Conservation (phyloP, 1,140 invertebrate species). For the Drosophila albomicans region DNA sequence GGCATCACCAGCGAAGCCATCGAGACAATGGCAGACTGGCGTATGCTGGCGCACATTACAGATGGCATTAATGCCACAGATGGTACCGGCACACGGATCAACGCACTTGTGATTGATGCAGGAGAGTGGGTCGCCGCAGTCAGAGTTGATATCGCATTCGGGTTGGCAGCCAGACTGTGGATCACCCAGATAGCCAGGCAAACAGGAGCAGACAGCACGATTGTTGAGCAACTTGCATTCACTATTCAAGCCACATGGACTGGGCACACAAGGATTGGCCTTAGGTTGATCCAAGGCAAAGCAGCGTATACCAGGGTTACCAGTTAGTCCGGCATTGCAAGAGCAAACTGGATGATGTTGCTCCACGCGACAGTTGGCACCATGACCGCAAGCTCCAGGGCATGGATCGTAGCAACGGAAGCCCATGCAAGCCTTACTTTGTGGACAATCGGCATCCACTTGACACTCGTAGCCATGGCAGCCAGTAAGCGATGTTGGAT, state of each 20-base stretch:
- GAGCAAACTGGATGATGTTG: slow-evolving; percentile 91
- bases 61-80: slow-evolving; percentile 91
- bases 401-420: slow-evolving; percentile 92
- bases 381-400: slow-evolving; percentile 91
- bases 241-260: slow-evolving; percentile 92
- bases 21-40: slow-evolving; percentile 90
- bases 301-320: slow-evolving; percentile 91
- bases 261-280: slow-evolving; percentile 89
- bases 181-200: slow-evolving; percentile 90
- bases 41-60: slow-evolving; percentile 91
- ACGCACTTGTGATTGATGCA: slow-evolving; percentile 91
- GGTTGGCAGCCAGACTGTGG: slow-evolving; percentile 90
- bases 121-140: slow-evolving; percentile 90
- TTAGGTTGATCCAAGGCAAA: slow-evolving; percentile 85
- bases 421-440: slow-evolving; percentile 90
- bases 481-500: slow-evolving; percentile 89
- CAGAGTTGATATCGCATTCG: slow-evolving; percentile 91
- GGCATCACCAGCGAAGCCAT: slow-evolving; percentile 92
- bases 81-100: slow-evolving; percentile 90
- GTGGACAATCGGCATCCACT: slow-evolving; percentile 90
- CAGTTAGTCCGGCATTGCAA: slow-evolving; percentile 89
- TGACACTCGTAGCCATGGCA: slow-evolving; percentile 92
- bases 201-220: slow-evolving; percentile 91
- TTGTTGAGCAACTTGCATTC: slow-evolving; percentile 89
- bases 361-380: slow-evolving; percentile 89